A percentile compares a stretch with the other conserved stretches of the same genome.
Evolutionary conservation across 1,140 invertebrate species (phyloP).

Genomic region (Eufriesea mexicana): DNA sequence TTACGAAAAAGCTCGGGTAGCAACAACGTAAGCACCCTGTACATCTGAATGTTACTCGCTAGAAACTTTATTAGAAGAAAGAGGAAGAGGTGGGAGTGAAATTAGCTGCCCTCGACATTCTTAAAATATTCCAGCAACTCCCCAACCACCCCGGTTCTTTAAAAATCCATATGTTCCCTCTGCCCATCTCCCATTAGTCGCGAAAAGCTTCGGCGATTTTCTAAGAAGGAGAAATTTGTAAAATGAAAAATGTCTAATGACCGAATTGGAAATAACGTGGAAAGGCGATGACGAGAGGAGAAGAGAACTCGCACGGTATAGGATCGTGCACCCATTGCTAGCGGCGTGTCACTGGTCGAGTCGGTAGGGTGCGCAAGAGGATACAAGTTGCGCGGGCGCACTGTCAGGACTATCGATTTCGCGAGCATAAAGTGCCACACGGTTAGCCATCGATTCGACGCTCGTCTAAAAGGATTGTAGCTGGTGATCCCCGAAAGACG

Average conservation of each 20-base stretch:
- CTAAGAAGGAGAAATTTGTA: background rate
- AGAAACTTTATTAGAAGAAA: too few relatives aligned
- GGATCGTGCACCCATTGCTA: background rate
- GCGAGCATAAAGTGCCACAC: constrained; percentile 69
- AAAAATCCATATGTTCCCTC: too few relatives aligned
- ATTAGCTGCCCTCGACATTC: too few relatives aligned
- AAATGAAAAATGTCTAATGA: background rate
- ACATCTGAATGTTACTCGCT: too few relatives aligned
- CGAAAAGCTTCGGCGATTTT: background rate
- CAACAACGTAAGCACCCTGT: too few relatives aligned
- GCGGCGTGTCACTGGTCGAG: background rate
- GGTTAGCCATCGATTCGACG: constrained; percentile 77
- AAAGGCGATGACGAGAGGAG: background rate
- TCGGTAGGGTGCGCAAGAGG: constrained; percentile 48
- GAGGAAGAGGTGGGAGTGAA: too few relatives aligned
- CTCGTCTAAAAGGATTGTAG: constrained; percentile 50
- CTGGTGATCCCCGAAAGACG: constrained; percentile 46
- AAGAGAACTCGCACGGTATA: background rate
- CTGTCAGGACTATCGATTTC: constrained; percentile 77
- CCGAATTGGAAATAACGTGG: background rate
- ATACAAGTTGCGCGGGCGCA: constrained; percentile 75
- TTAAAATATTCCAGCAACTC: too few relatives aligned
- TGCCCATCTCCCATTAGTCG: too few relatives aligned
- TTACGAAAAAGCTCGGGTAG: too few relatives aligned
- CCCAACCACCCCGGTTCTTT: too few relatives aligned